Percentiles rank a stretch among this genome's conserved stretches.
phyloP scores from a whole-genome alignment of 2,797 vertebrate species.

The Todus mexicanus region DNA sequence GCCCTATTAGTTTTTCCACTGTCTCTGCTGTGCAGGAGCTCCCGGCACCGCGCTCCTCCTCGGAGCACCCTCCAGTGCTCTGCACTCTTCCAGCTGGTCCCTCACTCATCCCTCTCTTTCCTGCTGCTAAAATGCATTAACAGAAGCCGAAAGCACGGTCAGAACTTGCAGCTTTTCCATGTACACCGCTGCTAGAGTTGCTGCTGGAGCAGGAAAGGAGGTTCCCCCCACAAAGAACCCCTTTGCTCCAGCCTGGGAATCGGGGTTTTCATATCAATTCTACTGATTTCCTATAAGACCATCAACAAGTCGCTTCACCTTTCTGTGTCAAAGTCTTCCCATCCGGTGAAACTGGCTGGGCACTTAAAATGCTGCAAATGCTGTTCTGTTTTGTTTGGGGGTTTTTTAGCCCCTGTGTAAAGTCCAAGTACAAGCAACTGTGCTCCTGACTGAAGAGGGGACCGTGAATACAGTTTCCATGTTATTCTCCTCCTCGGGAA shows the following conservation, averaged over 20 bases:
- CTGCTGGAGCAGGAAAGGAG: background rate
- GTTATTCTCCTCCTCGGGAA: background rate
- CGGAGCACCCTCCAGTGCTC: background rate
- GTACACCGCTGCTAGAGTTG: accelerated
- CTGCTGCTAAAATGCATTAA: background rate
- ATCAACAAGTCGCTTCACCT: background rate
- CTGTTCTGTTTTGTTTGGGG: too few relatives aligned
- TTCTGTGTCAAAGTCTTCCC: background rate
- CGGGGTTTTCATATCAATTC: background rate
- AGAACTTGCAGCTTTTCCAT: background rate
- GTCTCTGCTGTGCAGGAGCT: background rate
- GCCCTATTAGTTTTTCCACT: background rate
- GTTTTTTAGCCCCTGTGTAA: background rate
- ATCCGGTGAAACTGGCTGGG: background rate
- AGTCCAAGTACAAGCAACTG: background rate
- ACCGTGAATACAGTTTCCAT: background rate
- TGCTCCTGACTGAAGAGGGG: background rate
- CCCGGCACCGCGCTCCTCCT: background rate
- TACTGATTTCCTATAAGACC: background rate
- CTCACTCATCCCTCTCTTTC: background rate
- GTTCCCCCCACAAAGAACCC: background rate
- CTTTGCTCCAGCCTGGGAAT: background rate
- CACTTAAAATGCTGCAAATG: background rate
- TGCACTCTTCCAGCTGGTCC: background rate
- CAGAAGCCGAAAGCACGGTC: background rate